Conservation (phyloP, 30 jellyfish, hydroid and myxozoan species). For the Aurelia aurita complex sp. Pacific region DNA sequence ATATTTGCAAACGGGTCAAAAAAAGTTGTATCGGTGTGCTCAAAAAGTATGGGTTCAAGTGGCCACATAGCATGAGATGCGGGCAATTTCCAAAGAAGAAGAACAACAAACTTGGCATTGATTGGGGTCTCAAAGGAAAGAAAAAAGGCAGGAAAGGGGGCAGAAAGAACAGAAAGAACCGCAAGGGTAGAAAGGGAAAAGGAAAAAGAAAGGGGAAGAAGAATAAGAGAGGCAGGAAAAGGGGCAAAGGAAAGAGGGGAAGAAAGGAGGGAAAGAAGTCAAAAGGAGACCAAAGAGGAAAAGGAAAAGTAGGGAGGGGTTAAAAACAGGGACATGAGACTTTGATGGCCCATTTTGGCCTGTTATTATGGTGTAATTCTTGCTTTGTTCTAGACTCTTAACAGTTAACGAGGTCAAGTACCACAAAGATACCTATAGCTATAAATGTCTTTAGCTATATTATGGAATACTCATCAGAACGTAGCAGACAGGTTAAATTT, state of each 20-base stretch:
- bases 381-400: too few relatives aligned
- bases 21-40: conserved; percentile 66
- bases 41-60: conserved; percentile 68
- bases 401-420: too few relatives aligned
- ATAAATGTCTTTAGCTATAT: too few relatives aligned
- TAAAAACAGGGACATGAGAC: not conserved
- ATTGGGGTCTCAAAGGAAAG: conserved; percentile 28
- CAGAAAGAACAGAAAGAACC: not conserved
- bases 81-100: conserved; percentile 76
- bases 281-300: not conserved
- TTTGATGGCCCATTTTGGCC: not conserved
- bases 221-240: not conserved
- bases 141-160: conserved; percentile 25
- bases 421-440: too few relatives aligned
- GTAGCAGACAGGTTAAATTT: too few relatives aligned
- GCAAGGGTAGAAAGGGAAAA: not conserved
- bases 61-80: conserved; percentile 85
- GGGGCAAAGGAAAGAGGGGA: conserved; percentile 5
- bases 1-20: conserved; percentile 71
- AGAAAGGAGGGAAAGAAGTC: not conserved
- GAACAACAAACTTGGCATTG: conserved; percentile 65
- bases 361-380: too few relatives aligned
- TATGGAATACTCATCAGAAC: too few relatives aligned
- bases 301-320: not conserved
- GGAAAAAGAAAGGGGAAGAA: too few relatives aligned